phyloP scores from a whole-genome alignment of 2,888 invertebrate genomes.

The Coronaproctus castanopsis region DNA sequence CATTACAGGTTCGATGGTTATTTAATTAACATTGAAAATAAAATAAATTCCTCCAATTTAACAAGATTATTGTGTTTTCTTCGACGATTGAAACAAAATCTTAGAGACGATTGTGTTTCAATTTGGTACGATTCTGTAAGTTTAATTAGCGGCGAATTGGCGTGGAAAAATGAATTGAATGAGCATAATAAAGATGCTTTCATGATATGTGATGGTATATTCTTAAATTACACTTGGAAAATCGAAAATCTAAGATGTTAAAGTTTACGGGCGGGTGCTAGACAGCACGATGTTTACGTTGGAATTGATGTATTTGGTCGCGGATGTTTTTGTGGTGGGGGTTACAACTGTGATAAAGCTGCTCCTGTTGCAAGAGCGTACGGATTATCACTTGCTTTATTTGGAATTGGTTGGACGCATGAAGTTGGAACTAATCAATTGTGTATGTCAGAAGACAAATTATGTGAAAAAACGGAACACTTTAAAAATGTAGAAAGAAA shows the following conservation, averaged over 20 bases:
- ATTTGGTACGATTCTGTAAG: conserved; percentile 96
- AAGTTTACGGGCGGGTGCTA: conserved; percentile 29
- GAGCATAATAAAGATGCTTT: conserved; percentile 44
- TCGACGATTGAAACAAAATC: conserved; percentile 28
- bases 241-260: conserved; percentile 39
- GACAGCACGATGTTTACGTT: conserved; percentile 57
- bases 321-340: conserved; percentile 70
- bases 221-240: conserved; percentile 83
- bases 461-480: not conserved
- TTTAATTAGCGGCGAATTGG: conserved; percentile 43
- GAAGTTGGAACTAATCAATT: conserved; percentile 36
- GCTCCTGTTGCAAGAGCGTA: conserved; percentile 38
- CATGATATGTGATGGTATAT: conserved; percentile 70
- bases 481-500: conserved; percentile 43
- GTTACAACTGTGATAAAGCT: conserved; percentile 61
- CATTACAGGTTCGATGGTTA: conserved; percentile 82
- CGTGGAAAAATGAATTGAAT: conserved; percentile 79
- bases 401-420: conserved; percentile 88
- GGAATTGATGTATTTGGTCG: conserved; percentile 91
- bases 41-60: conserved; percentile 30
- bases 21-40: conserved; percentile 88
- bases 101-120: conserved; percentile 16
- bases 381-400: conserved; percentile 70
- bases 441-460: not conserved
- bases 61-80: conserved; percentile 39